Conservation (phyloP, 2,797 vertebrate genomes). For the Chaenodraco wilsoni region DNA sequence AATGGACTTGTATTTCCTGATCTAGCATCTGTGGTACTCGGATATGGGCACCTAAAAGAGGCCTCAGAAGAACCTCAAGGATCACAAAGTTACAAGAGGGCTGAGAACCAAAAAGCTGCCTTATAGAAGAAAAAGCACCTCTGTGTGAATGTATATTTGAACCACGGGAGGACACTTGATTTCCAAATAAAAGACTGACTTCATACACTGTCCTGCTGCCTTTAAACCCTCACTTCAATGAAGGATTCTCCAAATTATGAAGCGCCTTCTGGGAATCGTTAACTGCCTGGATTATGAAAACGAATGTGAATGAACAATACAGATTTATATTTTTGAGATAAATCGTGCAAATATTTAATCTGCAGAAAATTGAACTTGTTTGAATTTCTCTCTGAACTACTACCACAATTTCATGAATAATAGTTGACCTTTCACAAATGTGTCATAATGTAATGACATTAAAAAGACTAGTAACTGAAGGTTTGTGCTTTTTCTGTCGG, state of each 20-base stretch:
- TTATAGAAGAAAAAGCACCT: background rate
- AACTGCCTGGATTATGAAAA: background rate
- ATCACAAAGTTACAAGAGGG: background rate
- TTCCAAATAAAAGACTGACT: background rate
- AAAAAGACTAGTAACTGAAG: slow-evolving; percentile 39
- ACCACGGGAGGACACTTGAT: background rate
- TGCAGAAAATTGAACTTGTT: background rate
- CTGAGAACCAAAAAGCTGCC: background rate
- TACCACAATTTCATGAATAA: background rate
- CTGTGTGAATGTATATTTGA: background rate
- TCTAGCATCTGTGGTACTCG: background rate
- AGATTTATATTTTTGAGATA: background rate
- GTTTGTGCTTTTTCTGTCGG: background rate
- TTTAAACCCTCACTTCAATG: background rate
- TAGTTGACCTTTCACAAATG: slow-evolving; percentile 17
- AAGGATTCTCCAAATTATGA: background rate
- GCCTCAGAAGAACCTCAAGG: background rate
- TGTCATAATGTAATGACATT: slow-evolving; percentile 35
- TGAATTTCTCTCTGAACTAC: background rate
- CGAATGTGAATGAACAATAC: slow-evolving; percentile 2
- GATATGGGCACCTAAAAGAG: background rate
- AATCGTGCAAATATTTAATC: background rate
- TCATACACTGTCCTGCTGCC: background rate
- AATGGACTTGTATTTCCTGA: background rate
- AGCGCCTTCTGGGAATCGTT: background rate